A percentile compares a stretch with the other conserved stretches of the same genome.
Evolutionary conservation across 2,113 vertebrate species (phyloP).

Genomic region (Sinocyclocheilus rhinocerous): DNA sequence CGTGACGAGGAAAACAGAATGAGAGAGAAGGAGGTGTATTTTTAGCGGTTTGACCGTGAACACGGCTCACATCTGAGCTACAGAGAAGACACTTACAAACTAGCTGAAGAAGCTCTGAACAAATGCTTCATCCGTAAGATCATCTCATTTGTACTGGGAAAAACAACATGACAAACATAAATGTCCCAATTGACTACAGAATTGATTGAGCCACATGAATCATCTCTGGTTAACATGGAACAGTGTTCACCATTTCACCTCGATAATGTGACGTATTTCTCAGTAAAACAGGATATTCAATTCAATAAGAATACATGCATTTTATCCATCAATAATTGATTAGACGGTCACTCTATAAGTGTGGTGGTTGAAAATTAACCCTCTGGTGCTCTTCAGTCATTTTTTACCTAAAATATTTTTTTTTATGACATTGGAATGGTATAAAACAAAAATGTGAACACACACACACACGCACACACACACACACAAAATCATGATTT

Average conservation of each 20-base stretch:
- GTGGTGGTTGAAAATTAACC: no score
- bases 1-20: constrained; percentile 34
- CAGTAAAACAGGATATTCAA: neutral
- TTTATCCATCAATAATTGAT: neutral
- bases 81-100: constrained; percentile 12
- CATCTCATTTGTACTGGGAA: neutral
- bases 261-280: neutral
- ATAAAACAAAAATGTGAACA: no score
- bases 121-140: neutral
- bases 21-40: constrained; percentile 43
- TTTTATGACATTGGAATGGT: no score
- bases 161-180: neutral
- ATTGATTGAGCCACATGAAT: neutral
- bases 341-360: neutral
- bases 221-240: neutral
- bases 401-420: no score
- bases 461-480: no score
- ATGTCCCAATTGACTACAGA: neutral
- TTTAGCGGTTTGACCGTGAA: constrained; percentile 55
- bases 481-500: no score
- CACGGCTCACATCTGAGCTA: constrained; percentile 5
- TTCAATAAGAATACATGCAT: neutral
- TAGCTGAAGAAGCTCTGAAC: neutral
- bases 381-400: no score
- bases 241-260: neutral